Conservation (phyloP, 2,888 invertebrate species). For the Calameuta filiformis region DNA sequence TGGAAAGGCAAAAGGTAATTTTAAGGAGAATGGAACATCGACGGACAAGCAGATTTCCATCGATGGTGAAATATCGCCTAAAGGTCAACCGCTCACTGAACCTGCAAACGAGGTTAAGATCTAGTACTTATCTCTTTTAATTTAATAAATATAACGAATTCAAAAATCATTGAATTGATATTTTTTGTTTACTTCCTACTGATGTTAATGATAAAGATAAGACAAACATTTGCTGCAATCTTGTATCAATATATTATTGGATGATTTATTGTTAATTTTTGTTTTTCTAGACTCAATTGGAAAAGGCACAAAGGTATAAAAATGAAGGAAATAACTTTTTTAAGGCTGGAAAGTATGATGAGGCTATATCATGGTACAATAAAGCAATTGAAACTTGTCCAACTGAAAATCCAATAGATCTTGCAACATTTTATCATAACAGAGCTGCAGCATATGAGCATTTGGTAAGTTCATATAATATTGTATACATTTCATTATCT, state of each 20-base stretch:
- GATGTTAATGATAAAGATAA: background rate
- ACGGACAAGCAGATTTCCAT: slow-evolving; percentile 72
- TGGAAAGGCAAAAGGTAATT: slow-evolving; percentile 39
- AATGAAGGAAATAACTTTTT: slow-evolving; percentile 90
- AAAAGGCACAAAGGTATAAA: slow-evolving; percentile 83
- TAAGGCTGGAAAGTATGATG: slow-evolving; percentile 87
- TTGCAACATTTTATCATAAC: slow-evolving; percentile 95
- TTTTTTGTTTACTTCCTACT: background rate
- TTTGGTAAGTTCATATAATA: slow-evolving; percentile 67
- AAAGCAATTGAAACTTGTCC: slow-evolving; percentile 94
- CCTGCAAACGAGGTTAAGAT: slow-evolving; percentile 50
- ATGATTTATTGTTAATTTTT: slow-evolving; percentile 17
- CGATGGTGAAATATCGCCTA: slow-evolving; percentile 69
- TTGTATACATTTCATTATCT: background rate
- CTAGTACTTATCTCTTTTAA: background rate
- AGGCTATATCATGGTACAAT: slow-evolving; percentile 90
- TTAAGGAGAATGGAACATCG: slow-evolving; percentile 68
- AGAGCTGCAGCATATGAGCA: slow-evolving; percentile 96
- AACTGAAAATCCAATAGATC: slow-evolving; percentile 75
- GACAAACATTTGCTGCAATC: slow-evolving; percentile 1
- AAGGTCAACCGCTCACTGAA: slow-evolving; percentile 57
- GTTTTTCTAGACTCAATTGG: slow-evolving; percentile 70
- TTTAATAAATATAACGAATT: background rate
- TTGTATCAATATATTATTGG: slow-evolving; percentile 1
- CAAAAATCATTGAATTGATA: background rate